Conservation (phyloP, 2,888 invertebrate species). For the Drosophila differens region DNA sequence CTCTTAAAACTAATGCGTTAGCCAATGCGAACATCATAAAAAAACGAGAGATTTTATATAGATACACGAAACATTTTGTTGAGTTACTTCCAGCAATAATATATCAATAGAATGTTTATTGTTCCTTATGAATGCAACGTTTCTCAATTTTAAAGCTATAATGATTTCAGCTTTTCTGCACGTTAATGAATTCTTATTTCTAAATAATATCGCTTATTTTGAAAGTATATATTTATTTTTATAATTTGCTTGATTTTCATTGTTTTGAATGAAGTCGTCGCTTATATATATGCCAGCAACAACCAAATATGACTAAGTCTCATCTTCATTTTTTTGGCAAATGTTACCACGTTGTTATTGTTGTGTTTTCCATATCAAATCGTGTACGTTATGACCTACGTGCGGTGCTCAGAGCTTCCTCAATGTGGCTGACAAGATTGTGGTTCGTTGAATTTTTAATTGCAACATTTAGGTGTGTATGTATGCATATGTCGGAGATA, state of each 20-base stretch:
- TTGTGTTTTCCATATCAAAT: slow-evolving; percentile 46
- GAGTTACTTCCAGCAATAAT: slow-evolving; percentile 12
- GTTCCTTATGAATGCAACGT: neutral
- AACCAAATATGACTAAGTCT: slow-evolving; percentile 11
- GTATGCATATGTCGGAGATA: slow-evolving; percentile 1
- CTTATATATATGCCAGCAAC: slow-evolving; percentile 19
- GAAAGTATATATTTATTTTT: neutral
- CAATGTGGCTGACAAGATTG: slow-evolving; percentile 25
- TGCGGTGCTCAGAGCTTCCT: slow-evolving; percentile 57
- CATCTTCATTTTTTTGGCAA: slow-evolving; percentile 23
- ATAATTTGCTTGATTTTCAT: neutral
- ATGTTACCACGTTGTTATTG: slow-evolving; percentile 20
- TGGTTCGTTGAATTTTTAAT: slow-evolving; percentile 51
- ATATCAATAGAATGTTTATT: slow-evolving; percentile 8
- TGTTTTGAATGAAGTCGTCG: slow-evolving; percentile 30
- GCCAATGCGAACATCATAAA: slow-evolving; percentile 26
- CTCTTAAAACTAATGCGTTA: slow-evolving; percentile 37
- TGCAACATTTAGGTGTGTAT: slow-evolving; percentile 20
- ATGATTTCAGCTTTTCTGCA: neutral
- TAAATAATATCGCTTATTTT: neutral
- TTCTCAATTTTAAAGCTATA: neutral
- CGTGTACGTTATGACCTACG: slow-evolving; percentile 72
- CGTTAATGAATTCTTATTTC: neutral
- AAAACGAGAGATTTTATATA: slow-evolving; percentile 25
- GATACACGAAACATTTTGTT: slow-evolving; percentile 21